Conservation (phyloP, 2,113 vertebrate genomes). For the pig (Sus scrofa) region T2T-Sscrofa CM000819.6:6317501-6318000, state of each 20-base stretch:
- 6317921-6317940: too few species aligned
- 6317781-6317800: not conserved
- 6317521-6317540: fast-evolving
- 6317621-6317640: not conserved
- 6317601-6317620: not conserved
- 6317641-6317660: not conserved
- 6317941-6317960: too few species aligned
- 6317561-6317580: not conserved
- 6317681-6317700: not conserved
- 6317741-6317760: not conserved
- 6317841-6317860: too few species aligned
- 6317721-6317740: too few species aligned
- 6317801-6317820: fast-evolving
- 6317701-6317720: not conserved
- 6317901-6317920: too few species aligned
- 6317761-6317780: fast-evolving
- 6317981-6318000: too few species aligned
- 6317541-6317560: fast-evolving
- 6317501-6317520: too few species aligned
- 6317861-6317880: too few species aligned
- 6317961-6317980: too few species aligned
- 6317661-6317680: fast-evolving
- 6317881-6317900: too few species aligned
- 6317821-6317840: too few species aligned
- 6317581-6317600: not conserved